Percentiles rank a stretch among this genome's conserved stretches.
phyloP scores from a whole-genome alignment of 1,140 invertebrate species.

The Drosophila parabipectinata region DNA sequence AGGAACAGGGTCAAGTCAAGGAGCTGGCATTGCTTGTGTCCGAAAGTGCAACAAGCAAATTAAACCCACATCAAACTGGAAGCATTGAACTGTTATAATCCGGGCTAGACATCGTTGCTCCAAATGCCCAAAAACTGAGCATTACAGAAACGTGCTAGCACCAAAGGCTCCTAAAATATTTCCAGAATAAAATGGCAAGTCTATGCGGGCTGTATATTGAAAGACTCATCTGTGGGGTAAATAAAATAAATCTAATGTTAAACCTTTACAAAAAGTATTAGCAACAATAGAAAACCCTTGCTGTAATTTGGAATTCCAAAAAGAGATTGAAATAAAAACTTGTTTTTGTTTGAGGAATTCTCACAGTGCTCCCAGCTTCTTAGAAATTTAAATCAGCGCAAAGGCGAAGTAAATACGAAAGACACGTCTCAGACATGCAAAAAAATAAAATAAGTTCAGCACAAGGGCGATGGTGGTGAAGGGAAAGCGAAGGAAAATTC shows the following conservation, averaged over 20 bases:
- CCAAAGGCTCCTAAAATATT: slow-evolving; percentile 7
- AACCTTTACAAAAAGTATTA: too few species aligned
- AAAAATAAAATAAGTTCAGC: slow-evolving; percentile 8
- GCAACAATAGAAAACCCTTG: too few species aligned
- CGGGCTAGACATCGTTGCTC: slow-evolving; percentile 43
- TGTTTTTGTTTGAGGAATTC: not conserved
- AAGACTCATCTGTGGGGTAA: too few species aligned
- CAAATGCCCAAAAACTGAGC: slow-evolving; percentile 10
- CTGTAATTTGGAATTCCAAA: too few species aligned
- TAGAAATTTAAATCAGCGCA: slow-evolving; percentile 52
- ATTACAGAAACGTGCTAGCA: slow-evolving; percentile 16
- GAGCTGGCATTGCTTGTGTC: slow-evolving; percentile 14
- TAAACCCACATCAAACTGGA: slow-evolving; percentile 72
- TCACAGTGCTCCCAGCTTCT: slow-evolving; percentile 30
- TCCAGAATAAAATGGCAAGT: slow-evolving; percentile 1
- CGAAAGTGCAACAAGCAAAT: slow-evolving; percentile 54
- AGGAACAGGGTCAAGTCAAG: slow-evolving; percentile 32
- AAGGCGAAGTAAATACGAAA: slow-evolving; percentile 19
- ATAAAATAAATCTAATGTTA: not conserved
- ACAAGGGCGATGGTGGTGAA: not conserved
- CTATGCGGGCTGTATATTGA: not conserved
- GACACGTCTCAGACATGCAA: slow-evolving; percentile 62
- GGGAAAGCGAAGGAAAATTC: slow-evolving; percentile 12
- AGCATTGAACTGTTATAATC: slow-evolving; percentile 69
- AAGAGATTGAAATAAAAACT: not conserved